Conservation (phyloP, 2,113 vertebrate species). For the Phoenicopterus ruber region DNA sequence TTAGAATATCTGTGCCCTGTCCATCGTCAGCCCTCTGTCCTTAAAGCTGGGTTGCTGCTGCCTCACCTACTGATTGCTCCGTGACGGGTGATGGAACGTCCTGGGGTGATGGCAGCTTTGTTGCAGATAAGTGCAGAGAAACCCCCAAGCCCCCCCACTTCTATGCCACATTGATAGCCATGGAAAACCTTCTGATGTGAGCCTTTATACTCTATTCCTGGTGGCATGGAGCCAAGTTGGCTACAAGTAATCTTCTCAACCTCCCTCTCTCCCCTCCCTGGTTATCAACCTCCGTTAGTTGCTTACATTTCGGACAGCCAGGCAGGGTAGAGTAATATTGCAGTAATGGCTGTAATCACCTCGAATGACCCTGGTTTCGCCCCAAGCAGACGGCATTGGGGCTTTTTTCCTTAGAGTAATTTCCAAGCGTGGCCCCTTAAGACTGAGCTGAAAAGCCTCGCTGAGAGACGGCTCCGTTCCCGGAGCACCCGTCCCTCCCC, state of each 20-base stretch:
- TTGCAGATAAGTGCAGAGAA: neutral
- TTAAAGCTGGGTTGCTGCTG: neutral
- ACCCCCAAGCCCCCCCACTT: neutral
- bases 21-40: neutral
- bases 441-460: neutral
- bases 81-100: accelerated
- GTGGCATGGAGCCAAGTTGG: neutral
- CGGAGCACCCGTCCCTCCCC: neutral
- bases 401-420: neutral
- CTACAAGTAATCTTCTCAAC: neutral
- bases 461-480: neutral
- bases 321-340: neutral
- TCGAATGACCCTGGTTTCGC: neutral
- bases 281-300: neutral
- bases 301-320: neutral
- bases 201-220: neutral
- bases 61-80: neutral
- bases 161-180: accelerated
- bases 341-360: neutral
- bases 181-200: neutral
- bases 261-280: neutral
- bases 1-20: neutral
- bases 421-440: neutral
- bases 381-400: accelerated
- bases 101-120: neutral